phyloP scores from a whole-genome alignment of 2,113 vertebrate species.

The Corythaixoides concolor region DNA sequence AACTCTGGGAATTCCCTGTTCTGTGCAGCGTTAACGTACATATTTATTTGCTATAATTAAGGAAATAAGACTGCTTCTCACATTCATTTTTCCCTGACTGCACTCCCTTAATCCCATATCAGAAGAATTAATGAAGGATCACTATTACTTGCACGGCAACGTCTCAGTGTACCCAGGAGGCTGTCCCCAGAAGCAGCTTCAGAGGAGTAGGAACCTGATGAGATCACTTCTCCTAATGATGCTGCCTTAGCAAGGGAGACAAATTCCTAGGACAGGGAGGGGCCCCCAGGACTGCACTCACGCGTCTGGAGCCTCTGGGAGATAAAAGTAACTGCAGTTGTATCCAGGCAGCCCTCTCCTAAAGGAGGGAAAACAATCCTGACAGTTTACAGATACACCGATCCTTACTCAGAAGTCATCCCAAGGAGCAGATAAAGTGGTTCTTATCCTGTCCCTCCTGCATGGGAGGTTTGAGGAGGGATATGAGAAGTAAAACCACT shows the following conservation, averaged over 20 bases:
- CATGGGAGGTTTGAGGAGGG: neutral
- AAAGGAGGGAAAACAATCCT: rapidly evolving
- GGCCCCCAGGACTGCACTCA: neutral
- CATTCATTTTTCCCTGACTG: neutral
- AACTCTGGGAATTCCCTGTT: neutral
- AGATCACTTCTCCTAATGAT: neutral
- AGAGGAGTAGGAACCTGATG: neutral
- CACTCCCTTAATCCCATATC: neutral
- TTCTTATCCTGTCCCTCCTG: neutral
- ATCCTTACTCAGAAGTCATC: neutral
- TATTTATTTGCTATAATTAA: neutral
- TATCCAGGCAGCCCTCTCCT: rapidly evolving
- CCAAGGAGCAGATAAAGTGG: neutral
- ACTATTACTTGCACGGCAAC: neutral
- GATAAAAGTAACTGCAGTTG: neutral
- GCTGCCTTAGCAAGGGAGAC: neutral
- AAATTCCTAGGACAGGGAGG: neutral
- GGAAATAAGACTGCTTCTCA: neutral
- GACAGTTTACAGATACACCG: neutral
- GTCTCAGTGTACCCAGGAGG: neutral
- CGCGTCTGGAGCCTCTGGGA: neutral
- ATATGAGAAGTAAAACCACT: neutral
- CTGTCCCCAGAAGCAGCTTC: neutral
- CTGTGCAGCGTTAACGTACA: neutral
- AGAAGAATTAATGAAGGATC: neutral